A percentile compares a stretch with the other conserved stretches of the same genome.
These are phyloP conservation scores for Athene noctua DNA, from an alignment of 2,113 vertebrate species.

Conservation along the genomic window DNA sequence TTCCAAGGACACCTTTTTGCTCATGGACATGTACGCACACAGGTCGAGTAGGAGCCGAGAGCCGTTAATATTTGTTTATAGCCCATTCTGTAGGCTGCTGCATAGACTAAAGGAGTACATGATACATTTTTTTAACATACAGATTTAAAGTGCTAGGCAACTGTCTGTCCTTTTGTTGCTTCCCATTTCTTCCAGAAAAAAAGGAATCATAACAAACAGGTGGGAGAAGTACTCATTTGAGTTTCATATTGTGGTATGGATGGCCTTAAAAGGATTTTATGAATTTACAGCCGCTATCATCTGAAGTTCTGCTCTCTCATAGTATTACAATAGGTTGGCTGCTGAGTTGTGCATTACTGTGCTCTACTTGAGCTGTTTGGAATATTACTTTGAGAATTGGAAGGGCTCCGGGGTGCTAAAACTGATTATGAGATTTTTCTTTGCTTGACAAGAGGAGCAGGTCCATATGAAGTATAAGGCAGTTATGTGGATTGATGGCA, in stretches of 20 bases:
- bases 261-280: slow-evolving; percentile 53
- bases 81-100: neutral
- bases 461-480: slow-evolving; percentile 61
- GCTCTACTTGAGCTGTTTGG: slow-evolving; percentile 70
- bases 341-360: neutral
- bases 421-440: slow-evolving; percentile 82
- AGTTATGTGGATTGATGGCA: slow-evolving; percentile 44
- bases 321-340: slow-evolving; percentile 54
- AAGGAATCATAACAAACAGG: neutral
- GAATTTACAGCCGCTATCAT: slow-evolving; percentile 58
- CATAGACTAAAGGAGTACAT: neutral
- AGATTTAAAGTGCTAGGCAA: neutral
- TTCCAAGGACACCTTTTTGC: neutral
- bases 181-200: neutral
- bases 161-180: slow-evolving; percentile 17
- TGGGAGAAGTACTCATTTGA: slow-evolving; percentile 25
- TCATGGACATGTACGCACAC: neutral
- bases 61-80: neutral
- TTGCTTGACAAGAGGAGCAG: slow-evolving; percentile 77
- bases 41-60: neutral
- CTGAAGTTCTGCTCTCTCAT: slow-evolving; percentile 20
- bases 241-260: slow-evolving; percentile 14
- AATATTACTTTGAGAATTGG: slow-evolving; percentile 77
- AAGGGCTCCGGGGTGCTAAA: slow-evolving; percentile 70
- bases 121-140: neutral